Evolutionary conservation across 2,888 invertebrate genomes (phyloP), one percentile per base, ranked within the genome.

Genomic region (Homarus gammarus): DNA sequence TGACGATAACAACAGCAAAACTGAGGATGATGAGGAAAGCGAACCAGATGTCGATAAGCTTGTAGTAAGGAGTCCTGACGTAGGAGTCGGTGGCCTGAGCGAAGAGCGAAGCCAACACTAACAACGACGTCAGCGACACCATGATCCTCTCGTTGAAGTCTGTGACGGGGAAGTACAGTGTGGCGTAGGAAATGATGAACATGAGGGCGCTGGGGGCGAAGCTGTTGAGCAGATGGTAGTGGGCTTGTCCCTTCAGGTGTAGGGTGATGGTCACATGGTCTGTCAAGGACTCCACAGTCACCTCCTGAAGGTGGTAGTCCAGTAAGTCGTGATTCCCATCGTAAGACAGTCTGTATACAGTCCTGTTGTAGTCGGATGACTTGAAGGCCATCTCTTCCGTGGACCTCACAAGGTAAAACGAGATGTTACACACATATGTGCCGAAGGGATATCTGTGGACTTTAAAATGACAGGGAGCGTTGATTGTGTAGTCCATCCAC

Each of bases 201-300:
- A 77, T 49, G 77, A 77, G 77, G 49, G 77, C 44, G 27, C 77
- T 77, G 8, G 77, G 77, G 44, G 77, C 77, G 49, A 77, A 77
- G 77, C 77, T 77, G 49, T 77, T 77, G 49, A 77, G 77, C 18
- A 77, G 77, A 33, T 77, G 77, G 77, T 77, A 77, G 31, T 77
- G 49, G 18, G n/a, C 44, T n/a, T 31, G 77, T 5, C 77, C 77
- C 44, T n/a, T 31, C 40, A 77, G 77, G 33, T 77, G 77, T 18
- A 77, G 77, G 8, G 77, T 77, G 10, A 64, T 2, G 5, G 22
- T 27, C 27, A 64, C 64, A 0, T 64, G 3, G 3, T 64, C 31
- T 27, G 64, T 6, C n/a, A 10, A 8, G 12, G 64, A 15, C 0
- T 10, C 6, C 3, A 6, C 64, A 5, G 64, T 64, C 3, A 64